These are phyloP conservation scores for Microtus pennsylvanicus DNA, from an alignment of 2,113 vertebrate genomes.

Conservation along the genomic window DNA sequence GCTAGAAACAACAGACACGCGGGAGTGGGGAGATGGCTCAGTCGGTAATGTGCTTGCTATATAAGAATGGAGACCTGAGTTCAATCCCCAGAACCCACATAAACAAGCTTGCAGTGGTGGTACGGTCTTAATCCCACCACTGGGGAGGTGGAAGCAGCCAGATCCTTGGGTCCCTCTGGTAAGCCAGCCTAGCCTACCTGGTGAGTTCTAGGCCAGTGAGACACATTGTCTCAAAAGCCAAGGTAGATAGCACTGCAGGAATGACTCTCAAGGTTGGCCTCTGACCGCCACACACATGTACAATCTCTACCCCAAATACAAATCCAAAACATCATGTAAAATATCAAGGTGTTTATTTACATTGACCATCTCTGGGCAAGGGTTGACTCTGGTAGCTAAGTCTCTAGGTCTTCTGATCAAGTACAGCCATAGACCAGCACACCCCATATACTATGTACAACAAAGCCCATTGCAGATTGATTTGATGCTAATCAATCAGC, in stretches of 20 bases:
- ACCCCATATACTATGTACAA: neutral
- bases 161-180: neutral
- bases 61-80: neutral
- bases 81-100: neutral
- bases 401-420: neutral
- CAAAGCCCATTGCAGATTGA: constrained; percentile 1
- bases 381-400: neutral
- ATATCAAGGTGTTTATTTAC: neutral
- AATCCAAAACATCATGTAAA: neutral
- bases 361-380: neutral
- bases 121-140: neutral
- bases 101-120: neutral
- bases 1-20: neutral
- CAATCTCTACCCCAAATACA: neutral
- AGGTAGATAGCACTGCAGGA: neutral
- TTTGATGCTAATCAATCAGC: neutral
- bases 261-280: neutral
- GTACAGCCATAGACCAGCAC: neutral
- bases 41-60: neutral
- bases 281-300: too few relatives aligned
- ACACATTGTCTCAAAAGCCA: neutral
- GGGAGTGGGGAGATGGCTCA: neutral
- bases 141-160: neutral
- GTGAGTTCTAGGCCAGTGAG: neutral
- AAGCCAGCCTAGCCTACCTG: neutral